Evolutionary conservation across 2,113 vertebrate genomes (phyloP).

Genomic region (Melanerpes formicivorus): DNA sequence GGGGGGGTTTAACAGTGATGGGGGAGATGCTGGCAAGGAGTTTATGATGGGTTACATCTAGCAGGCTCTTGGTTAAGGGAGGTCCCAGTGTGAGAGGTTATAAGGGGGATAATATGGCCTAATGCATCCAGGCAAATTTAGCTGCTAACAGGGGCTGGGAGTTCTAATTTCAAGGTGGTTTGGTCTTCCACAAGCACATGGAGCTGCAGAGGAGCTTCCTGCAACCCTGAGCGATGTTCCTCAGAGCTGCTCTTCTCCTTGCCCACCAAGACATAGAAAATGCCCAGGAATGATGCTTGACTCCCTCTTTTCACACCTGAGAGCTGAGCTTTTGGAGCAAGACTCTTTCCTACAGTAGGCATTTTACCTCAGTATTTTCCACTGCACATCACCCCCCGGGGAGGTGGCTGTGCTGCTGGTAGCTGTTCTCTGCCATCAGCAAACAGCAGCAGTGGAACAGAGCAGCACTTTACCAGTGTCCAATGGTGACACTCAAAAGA

Average conservation of each 20-base stretch:
- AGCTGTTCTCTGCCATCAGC: too few relatives aligned
- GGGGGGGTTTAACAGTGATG: background rate
- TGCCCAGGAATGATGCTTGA: background rate
- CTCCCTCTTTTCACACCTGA: too few relatives aligned
- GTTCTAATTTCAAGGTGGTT: background rate
- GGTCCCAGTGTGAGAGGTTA: background rate
- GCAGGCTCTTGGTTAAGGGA: background rate
- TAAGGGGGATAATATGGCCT: background rate
- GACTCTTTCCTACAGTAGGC: too few relatives aligned
- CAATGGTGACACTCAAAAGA: too few relatives aligned
- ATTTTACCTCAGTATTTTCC: too few relatives aligned
- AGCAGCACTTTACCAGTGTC: too few relatives aligned
- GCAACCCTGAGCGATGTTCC: background rate
- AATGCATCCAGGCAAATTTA: background rate
- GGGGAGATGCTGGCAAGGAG: background rate
- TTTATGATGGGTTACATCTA: background rate
- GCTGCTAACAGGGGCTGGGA: background rate
- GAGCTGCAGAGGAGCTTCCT: background rate
- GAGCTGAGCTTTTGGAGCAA: too few relatives aligned
- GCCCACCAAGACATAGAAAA: background rate
- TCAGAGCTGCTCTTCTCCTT: background rate
- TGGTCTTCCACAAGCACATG: rapidly evolving
- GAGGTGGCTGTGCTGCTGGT: too few relatives aligned
- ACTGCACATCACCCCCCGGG: too few relatives aligned
- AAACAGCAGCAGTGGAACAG: too few relatives aligned